Evolutionary conservation across 2,797 vertebrate species (phyloP).

Genomic region (Falco novaeseelandiae): DNA sequence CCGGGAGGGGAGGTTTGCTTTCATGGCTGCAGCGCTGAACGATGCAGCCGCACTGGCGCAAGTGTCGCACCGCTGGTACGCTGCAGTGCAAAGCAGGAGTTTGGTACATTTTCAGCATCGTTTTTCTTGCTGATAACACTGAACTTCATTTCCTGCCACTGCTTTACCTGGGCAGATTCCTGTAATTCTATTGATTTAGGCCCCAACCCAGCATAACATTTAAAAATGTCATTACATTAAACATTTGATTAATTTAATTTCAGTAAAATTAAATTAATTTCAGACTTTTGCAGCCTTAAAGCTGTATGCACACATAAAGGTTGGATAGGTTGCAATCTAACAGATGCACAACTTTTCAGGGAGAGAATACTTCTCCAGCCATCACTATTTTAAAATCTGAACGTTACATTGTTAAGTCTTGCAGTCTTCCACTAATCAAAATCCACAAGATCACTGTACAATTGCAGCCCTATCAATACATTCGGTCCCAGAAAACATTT

Average conservation of each 20-base stretch:
- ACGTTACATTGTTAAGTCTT: neutral
- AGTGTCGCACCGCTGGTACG: rapidly evolving
- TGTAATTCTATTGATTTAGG: constrained; percentile 7
- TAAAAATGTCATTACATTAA: neutral
- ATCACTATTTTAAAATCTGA: neutral
- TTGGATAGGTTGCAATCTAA: neutral
- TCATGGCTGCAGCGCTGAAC: rapidly evolving
- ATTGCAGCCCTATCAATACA: neutral
- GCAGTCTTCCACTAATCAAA: neutral
- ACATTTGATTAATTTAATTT: constrained; percentile 14
- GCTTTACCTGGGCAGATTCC: neutral
- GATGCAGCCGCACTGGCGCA: rapidly evolving
- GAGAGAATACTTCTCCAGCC: neutral
- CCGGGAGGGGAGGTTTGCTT: neutral
- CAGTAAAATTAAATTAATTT: neutral
- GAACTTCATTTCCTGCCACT: neutral
- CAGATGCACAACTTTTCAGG: neutral
- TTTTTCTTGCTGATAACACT: neutral
- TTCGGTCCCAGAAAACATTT: neutral
- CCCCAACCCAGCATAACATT: neutral
- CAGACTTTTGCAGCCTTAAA: neutral
- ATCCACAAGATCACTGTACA: neutral
- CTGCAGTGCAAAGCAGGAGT: rapidly evolving
- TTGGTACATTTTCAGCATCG: neutral
- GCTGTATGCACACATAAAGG: neutral